Evolutionary conservation across 2,888 invertebrate genomes (phyloP).

Genomic region (Clepsis dumicolana): DNA sequence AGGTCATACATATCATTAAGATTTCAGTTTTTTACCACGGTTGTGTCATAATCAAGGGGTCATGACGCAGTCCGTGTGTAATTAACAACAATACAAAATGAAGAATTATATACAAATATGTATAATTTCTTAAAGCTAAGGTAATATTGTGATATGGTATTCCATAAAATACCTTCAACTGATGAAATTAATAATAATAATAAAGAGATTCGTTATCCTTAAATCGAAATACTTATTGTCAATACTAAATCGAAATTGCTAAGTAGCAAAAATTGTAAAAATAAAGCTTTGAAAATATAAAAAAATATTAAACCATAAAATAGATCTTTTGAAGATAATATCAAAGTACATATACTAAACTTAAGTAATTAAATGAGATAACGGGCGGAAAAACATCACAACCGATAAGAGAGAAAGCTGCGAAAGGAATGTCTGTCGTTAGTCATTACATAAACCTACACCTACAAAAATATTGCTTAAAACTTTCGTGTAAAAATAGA

Average conservation of each 20-base stretch:
- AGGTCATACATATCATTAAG: too few relatives aligned
- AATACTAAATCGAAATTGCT: constrained; percentile 51
- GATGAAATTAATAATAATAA: constrained; percentile 17
- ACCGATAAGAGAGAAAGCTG: constrained; percentile 52
- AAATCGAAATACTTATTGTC: constrained; percentile 67
- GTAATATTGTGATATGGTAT: constrained; percentile 42
- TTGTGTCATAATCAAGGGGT: neutral
- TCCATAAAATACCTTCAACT: constrained; percentile 30
- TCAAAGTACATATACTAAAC: constrained; percentile 44
- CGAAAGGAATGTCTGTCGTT: constrained; percentile 46
- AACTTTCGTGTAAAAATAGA: constrained; percentile 38
- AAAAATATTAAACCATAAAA: constrained; percentile 38
- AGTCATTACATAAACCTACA: constrained; percentile 14
- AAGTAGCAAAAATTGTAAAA: constrained; percentile 42
- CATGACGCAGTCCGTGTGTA: constrained; percentile 10
- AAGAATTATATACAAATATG: constrained; percentile 41
- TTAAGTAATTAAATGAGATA: constrained; percentile 47
- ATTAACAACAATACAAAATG: constrained; percentile 28
- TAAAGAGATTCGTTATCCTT: constrained; percentile 47
- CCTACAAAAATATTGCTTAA: constrained; percentile 30
- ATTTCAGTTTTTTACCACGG: too few relatives aligned
- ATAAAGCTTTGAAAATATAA: constrained; percentile 37
- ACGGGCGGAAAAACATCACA: constrained; percentile 68
- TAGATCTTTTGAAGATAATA: neutral
- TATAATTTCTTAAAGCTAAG: constrained; percentile 53